Evolutionary conservation across 2,113 vertebrate species (phyloP).

Genomic region (Solenodon paradoxus): DNA sequence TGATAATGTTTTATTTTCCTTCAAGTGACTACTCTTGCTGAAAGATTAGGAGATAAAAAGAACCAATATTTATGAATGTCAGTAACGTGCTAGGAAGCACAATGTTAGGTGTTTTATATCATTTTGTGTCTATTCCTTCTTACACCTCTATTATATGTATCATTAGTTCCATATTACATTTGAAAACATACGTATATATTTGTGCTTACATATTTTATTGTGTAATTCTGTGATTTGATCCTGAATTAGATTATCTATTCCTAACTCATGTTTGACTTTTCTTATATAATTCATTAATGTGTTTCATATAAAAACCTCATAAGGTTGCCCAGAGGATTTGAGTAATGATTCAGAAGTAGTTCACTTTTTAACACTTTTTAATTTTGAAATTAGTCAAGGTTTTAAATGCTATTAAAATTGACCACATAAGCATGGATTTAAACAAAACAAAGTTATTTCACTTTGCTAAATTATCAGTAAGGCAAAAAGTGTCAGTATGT

Average conservation of each 20-base stretch:
- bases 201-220: neutral
- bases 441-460: conserved; percentile 3
- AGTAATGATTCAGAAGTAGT: neutral
- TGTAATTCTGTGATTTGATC: neutral
- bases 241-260: conserved; percentile 4
- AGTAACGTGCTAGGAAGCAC: neutral
- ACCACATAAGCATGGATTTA: neutral
- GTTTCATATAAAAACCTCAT: neutral
- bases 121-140: neutral
- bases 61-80: neutral
- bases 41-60: neutral
- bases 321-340: neutral
- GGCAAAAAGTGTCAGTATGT: neutral
- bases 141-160: neutral
- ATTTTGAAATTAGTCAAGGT: neutral
- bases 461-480: neutral
- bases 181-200: conserved; percentile 26
- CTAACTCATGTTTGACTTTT: neutral
- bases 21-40: neutral
- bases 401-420: conserved; percentile 18
- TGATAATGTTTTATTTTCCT: neutral
- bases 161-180: neutral
- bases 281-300: neutral
- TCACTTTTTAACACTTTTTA: conserved; percentile 39
- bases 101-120: neutral